Evolutionary conservation across 1,140 invertebrate species (phyloP).

Genomic region (Aricia agestis): DNA sequence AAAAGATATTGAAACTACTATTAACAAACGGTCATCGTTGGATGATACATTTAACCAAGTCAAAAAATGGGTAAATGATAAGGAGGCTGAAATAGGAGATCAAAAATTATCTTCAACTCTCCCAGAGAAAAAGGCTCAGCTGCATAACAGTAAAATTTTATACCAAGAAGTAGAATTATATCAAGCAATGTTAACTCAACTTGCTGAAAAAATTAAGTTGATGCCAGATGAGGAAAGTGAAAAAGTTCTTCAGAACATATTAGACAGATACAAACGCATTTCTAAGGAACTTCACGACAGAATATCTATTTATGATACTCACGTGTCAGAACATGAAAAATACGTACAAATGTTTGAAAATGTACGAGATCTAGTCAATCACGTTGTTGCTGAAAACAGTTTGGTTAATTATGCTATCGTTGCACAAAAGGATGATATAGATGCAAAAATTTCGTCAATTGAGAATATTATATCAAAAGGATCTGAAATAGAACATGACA

Average conservation of each 20-base stretch:
- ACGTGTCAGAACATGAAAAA: slow-evolving; percentile 88
- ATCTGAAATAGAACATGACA: slow-evolving; percentile 83
- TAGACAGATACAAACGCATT: slow-evolving; percentile 82
- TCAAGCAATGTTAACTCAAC: slow-evolving; percentile 85
- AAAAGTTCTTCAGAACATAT: slow-evolving; percentile 81
- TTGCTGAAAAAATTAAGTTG: slow-evolving; percentile 84
- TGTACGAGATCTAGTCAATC: slow-evolving; percentile 84
- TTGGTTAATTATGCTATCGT: slow-evolving; percentile 81
- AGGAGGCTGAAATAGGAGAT: slow-evolving; percentile 81
- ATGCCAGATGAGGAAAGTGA: slow-evolving; percentile 86
- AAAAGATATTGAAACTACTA: slow-evolving; percentile 89
- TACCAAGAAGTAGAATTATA: slow-evolving; percentile 90
- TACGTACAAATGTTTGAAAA: slow-evolving; percentile 87
- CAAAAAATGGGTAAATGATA: slow-evolving; percentile 87
- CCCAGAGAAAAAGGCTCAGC: slow-evolving; percentile 89
- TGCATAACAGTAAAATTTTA: slow-evolving; percentile 85
- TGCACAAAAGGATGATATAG: slow-evolving; percentile 84
- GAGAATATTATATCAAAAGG: slow-evolving; percentile 86
- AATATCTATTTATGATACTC: slow-evolving; percentile 81
- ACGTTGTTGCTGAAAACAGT: slow-evolving; percentile 81
- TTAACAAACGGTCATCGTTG: slow-evolving; percentile 92
- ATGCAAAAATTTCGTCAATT: slow-evolving; percentile 83
- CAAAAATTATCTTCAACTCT: slow-evolving; percentile 84
- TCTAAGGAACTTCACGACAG: slow-evolving; percentile 81
- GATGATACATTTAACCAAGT: slow-evolving; percentile 92